phyloP scores from a whole-genome alignment of 1,140 invertebrate genomes.

The Drosophila equinoxialis region DNA sequence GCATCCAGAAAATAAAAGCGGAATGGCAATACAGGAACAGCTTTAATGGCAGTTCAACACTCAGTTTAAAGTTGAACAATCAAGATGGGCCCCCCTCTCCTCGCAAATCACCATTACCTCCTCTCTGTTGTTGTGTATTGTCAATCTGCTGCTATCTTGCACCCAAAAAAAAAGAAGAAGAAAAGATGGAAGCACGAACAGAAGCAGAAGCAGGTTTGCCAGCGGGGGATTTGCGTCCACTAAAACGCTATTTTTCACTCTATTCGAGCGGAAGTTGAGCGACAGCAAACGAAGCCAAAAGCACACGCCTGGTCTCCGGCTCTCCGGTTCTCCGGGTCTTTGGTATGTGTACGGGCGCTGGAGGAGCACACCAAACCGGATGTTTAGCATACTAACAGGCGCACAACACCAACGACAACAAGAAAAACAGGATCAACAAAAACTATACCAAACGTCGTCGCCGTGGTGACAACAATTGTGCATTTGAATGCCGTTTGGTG shows the following conservation, averaged over 20 bases:
- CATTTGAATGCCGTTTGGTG: constrained; percentile 73
- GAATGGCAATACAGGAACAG: constrained; percentile 4
- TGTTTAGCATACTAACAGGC: constrained; percentile 71
- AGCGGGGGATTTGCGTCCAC: constrained; percentile 52
- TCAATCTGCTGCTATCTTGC: constrained; percentile 52
- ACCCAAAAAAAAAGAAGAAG: constrained; percentile 1
- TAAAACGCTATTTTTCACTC: constrained; percentile 80
- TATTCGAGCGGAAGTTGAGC: constrained; percentile 77
- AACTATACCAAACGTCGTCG: constrained; percentile 45
- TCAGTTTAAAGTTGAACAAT: constrained; percentile 47
- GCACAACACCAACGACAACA: constrained; percentile 31
- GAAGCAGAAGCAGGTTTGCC: constrained; percentile 8
- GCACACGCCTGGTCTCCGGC: constrained; percentile 21
- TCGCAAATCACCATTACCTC: background rate
- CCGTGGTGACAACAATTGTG: constrained; percentile 73
- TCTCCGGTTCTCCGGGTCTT: background rate
- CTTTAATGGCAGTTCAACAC: constrained; percentile 33
- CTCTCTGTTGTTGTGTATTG: constrained; percentile 41
- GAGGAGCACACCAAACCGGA: constrained; percentile 55
- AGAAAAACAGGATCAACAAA: constrained; percentile 32
- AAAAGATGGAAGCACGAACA: constrained; percentile 25
- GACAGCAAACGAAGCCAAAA: constrained; percentile 53
- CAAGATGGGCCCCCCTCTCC: constrained; percentile 45
- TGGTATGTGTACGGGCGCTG: background rate
- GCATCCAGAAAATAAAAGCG: constrained; percentile 49